Base-by-base conservation (phyloP, 1,140 invertebrate species). In the Stratiolaelaps scimitus region DNA sequence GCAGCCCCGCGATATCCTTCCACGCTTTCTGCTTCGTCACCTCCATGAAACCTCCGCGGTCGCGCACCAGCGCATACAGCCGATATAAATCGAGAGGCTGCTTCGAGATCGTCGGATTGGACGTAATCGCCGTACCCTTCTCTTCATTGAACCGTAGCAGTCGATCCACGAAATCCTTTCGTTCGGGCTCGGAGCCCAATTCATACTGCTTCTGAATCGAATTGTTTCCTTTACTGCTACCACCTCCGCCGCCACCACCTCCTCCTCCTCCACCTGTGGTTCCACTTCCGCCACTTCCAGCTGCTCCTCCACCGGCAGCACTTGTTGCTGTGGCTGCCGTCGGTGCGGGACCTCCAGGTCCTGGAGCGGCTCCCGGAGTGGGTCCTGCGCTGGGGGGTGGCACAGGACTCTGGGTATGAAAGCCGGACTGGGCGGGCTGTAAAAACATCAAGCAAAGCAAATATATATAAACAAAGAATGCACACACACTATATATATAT, bases 11-110 rank as follows among this genome's bases (percentile, higher is more conserved):
- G 71, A 97, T 92, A 77, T 97, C 93, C 75, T 96, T 95, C 94
- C 94, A 98, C 67, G 89, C 89, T 78, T 98, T 98, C 74, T 89
- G 89, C 79, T 94, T 95, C 40, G 90, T 95, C 68, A 97, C 92
- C 85, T 96, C 92, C 77, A 92, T 84, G 83, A 96, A 94, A 74
- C 93, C 94, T 75, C 92, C 92, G 74, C 89, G 84, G 73, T 96
- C 92, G 80, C 92, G 89, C 73, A 95, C 92, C 78, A 85, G 85
- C 76, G 88, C 80, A 78, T 97, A 98, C 71, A 98, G 84, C 73
- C 88, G 83, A 82, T 90, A 98, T 71, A 98, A 85, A 84, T 98
- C 94, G 72, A 97, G 83, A 72, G 92, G 90, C 80, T 94, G 91
- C 82, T 97, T 97, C 78, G 88, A 92, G 77, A 98, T 96, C 72